Base-by-base conservation (phyloP, 2,113 vertebrate genomes). In the Ranitomeya variabilis region DNA sequence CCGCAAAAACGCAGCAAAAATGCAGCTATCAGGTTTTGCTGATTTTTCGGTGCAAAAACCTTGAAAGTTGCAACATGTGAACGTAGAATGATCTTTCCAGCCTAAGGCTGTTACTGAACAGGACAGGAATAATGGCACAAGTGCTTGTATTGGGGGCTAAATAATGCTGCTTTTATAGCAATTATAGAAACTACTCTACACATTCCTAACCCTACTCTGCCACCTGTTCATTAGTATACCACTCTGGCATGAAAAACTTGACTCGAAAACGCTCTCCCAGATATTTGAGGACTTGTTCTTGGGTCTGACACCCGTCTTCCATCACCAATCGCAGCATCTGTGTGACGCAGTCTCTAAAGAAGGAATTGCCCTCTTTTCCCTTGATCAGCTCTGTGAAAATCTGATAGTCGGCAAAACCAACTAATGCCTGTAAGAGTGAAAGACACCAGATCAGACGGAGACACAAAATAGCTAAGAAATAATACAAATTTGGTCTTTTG, bases 331-430 rank as follows among this genome's bases (percentile, higher is more conserved):
- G 95, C 92, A 99, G 85, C 97, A 99, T 99, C 91, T 99, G 97
- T 0, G 97, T 95, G 1, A 95, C 90, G 0, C 97, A 98, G 89
- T 96, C 97, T 89, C 95, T 95, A 66, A 95, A 97, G 91, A 99
- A 99, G 15, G 96, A 96, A 88, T 99, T 97, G 0, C 94, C 94
- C 90, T 99, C 97, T 62, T 93, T 94, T 19, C 95, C 97, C 92
- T 96, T 99, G 80, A 98, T 94, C 91, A 99, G 55, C 91, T 99
- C 99, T 90, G 97, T 95, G 91, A 96, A 98, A 90, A 99, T 98
- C 93, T 98, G 97, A 90, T 96, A 97, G 92, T 99, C 98, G 2
- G 98, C 93, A 89, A 98, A 97, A 91, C 94, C 93, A 91, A 98
- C 99, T 62, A 99, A 92, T 6, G 97, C 99, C 99, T 99, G 90